Evolutionary conservation across 2,113 vertebrate genomes (phyloP).

Genomic region (Rutilus rutilus): DNA sequence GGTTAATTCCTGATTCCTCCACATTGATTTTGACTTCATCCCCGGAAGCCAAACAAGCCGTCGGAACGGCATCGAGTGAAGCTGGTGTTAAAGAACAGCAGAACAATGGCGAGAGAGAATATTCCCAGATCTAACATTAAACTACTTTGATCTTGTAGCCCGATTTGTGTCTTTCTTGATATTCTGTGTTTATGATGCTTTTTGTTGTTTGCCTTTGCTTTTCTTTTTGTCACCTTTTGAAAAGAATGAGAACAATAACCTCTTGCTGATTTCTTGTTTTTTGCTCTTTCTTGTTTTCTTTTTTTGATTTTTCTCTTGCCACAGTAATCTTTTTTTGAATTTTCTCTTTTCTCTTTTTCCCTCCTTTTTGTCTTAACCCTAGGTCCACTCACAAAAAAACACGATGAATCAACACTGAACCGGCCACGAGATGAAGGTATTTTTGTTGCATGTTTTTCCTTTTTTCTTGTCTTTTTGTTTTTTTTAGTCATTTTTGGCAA

Average conservation of each 20-base stretch:
- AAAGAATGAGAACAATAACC: constrained; percentile 69
- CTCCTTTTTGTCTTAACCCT: constrained; percentile 92
- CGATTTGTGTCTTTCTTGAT: constrained; percentile 78
- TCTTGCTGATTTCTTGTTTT: constrained; percentile 81
- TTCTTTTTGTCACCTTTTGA: constrained; percentile 73
- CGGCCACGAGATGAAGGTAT: constrained; percentile 86
- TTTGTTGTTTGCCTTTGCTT: constrained; percentile 70
- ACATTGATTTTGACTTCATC: constrained; percentile 54
- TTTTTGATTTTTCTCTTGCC: constrained; percentile 81
- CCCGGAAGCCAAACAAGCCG: constrained; percentile 43
- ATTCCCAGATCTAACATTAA: constrained; percentile 53
- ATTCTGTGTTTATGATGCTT: constrained; percentile 81
- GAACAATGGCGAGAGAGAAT: constrained; percentile 52
- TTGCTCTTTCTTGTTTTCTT: constrained; percentile 82
- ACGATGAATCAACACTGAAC: constrained; percentile 85
- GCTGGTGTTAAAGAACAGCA: constrained; percentile 50
- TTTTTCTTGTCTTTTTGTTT: constrained; percentile 80
- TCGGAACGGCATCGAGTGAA: constrained; percentile 48
- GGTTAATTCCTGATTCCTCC: constrained; percentile 58
- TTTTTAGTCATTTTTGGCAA: constrained; percentile 74
- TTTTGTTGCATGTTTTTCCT: constrained; percentile 87
- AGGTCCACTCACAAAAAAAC: constrained; percentile 97
- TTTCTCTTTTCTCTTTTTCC: constrained; percentile 85
- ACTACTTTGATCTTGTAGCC: constrained; percentile 74
- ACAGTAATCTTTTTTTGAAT: constrained; percentile 87